These are phyloP conservation scores for Metaphire vulgaris DNA, from an alignment of 1,140 invertebrate genomes.

Conservation along the genomic window DNA sequence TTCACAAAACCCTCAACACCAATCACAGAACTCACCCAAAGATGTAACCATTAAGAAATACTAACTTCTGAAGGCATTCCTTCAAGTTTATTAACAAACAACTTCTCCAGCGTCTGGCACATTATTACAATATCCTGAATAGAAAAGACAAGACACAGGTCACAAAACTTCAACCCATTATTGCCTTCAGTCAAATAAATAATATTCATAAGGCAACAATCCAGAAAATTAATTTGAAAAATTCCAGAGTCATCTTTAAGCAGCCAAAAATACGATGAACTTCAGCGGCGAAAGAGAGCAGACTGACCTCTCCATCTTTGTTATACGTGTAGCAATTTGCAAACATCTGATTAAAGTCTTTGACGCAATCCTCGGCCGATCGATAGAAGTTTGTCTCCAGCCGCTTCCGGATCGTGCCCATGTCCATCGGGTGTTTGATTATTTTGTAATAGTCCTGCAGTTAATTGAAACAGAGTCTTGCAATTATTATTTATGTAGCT, in stretches of 20 bases:
- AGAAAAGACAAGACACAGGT: conserved; percentile 21
- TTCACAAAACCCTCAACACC: too few relatives aligned
- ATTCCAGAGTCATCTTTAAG: neutral
- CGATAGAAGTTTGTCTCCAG: conserved; percentile 89
- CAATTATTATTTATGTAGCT: too few relatives aligned
- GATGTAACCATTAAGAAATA: too few relatives aligned
- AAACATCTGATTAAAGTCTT: conserved; percentile 99
- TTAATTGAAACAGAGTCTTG: too few relatives aligned
- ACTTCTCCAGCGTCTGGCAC: conserved; percentile 93
- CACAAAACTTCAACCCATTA: neutral
- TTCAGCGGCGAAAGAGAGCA: neutral
- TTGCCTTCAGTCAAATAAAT: neutral
- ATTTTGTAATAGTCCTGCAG: conserved; percentile 96
- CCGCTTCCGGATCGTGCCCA: conserved; percentile 90
- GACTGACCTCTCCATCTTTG: conserved; percentile 71
- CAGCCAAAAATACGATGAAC: neutral
- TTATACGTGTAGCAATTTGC: conserved; percentile 99
- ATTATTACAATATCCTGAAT: conserved; percentile 87
- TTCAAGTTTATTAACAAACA: conserved; percentile 84
- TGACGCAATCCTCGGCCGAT: conserved; percentile 98
- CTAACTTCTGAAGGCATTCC: conserved; percentile 63
- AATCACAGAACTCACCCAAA: too few relatives aligned
- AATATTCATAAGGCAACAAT: neutral
- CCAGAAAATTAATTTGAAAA: neutral
- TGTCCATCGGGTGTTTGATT: conserved; percentile 93